Conservation (phyloP, 1,140 invertebrate species). For the Wasmannia auropunctata region DNA sequence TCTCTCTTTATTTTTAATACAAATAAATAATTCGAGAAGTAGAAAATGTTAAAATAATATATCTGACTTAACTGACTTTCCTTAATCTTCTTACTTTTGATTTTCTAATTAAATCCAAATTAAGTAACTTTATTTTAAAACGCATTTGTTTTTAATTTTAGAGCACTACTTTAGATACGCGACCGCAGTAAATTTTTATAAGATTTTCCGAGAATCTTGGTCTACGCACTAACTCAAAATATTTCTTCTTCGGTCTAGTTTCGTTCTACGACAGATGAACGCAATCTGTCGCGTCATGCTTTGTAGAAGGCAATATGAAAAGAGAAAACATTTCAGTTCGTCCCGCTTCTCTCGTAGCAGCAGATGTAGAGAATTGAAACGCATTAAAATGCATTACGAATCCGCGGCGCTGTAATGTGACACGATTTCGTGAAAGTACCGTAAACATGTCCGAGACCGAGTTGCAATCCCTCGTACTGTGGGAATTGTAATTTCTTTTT, state of each 20-base stretch:
- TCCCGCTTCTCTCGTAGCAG: neutral
- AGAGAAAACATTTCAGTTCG: constrained; percentile 8
- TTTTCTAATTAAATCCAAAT: neutral
- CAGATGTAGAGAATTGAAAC: constrained; percentile 47
- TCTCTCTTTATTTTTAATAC: neutral
- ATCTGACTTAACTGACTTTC: neutral
- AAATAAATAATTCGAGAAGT: neutral
- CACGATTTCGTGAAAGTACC: constrained; percentile 16
- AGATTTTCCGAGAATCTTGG: neutral
- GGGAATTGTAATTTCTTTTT: constrained; percentile 5
- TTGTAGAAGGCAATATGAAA: constrained; percentile 14
- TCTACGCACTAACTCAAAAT: neutral
- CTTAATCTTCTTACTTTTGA: neutral
- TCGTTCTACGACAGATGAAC: neutral
- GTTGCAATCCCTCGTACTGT: neutral
- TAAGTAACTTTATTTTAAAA: neutral
- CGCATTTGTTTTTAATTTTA: neutral
- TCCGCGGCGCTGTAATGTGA: constrained; percentile 20
- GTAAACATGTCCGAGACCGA: constrained; percentile 16
- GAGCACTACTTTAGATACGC: neutral
- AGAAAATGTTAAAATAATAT: neutral
- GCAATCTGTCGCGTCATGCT: constrained; percentile 11
- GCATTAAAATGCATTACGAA: constrained; percentile 51
- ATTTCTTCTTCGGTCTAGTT: neutral
- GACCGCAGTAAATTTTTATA: neutral